These are phyloP conservation scores for Micronycteris hirsuta DNA, from an alignment of 2,113 vertebrate species.

Conservation along the genomic window DNA sequence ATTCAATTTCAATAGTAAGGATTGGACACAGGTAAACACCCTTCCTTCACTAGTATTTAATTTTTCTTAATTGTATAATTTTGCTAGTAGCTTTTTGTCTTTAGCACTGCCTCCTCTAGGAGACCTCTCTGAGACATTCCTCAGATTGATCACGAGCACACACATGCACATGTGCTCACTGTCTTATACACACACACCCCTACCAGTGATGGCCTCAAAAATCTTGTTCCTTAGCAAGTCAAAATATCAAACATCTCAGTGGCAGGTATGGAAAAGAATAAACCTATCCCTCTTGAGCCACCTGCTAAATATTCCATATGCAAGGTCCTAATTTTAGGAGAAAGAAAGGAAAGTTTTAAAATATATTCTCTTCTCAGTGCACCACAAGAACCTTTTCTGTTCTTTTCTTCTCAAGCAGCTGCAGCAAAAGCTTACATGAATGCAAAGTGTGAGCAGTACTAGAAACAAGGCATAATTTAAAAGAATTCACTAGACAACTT, in stretches of 20 bases:
- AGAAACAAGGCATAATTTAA: conserved; percentile 51
- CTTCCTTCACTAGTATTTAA: background rate
- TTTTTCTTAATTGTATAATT: background rate
- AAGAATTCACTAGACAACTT: conserved; percentile 59
- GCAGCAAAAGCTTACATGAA: conserved; percentile 56
- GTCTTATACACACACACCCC: background rate
- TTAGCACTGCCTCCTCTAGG: background rate
- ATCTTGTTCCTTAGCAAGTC: conserved; percentile 33
- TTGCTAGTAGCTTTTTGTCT: background rate
- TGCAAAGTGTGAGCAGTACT: conserved; percentile 25
- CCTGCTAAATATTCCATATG: conserved; percentile 67
- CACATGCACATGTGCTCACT: fast-evolving
- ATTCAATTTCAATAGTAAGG: background rate
- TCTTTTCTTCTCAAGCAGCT: conserved; percentile 62
- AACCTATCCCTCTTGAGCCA: conserved; percentile 50
- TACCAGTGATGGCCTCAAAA: background rate
- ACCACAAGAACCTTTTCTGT: conserved; percentile 16
- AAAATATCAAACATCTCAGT: conserved; percentile 59
- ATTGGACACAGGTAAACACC: background rate
- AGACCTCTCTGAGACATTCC: background rate
- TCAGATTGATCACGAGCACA: background rate
- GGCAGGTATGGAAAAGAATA: conserved; percentile 45
- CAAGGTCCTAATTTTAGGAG: conserved; percentile 71
- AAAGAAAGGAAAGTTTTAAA: conserved; percentile 60
- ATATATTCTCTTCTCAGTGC: conserved; percentile 34